Evolutionary conservation across 2,113 vertebrate genomes (phyloP).

Genomic region (Diglossa brunneiventris): DNA sequence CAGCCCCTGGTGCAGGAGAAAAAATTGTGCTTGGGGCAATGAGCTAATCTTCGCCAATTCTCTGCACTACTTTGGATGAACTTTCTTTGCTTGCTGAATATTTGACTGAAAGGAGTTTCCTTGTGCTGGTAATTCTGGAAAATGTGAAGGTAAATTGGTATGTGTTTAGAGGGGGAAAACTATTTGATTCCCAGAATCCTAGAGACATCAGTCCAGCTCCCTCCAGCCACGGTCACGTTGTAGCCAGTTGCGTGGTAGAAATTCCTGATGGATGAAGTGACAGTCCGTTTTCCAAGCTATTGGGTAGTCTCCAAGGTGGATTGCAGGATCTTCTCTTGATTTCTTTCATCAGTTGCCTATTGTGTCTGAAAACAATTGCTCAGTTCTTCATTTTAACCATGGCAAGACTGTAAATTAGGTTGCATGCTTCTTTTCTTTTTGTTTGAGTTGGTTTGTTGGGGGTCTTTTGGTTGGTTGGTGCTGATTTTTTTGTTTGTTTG

Average conservation of each 20-base stretch:
- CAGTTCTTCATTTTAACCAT: constrained; percentile 11
- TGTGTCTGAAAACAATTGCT: constrained; percentile 40
- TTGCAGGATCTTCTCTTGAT: background rate
- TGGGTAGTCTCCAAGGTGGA: background rate
- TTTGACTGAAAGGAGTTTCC: background rate
- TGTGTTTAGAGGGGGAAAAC: background rate
- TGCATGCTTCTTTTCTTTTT: background rate
- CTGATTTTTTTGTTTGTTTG: no score
- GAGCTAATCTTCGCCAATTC: background rate
- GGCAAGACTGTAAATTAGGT: background rate
- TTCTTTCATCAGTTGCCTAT: constrained; percentile 3
- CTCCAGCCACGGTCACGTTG: background rate
- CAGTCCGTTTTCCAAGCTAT: background rate
- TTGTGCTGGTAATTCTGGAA: background rate
- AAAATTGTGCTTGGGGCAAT: background rate
- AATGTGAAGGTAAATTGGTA: background rate
- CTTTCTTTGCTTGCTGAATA: background rate
- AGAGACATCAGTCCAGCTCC: background rate
- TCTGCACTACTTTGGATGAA: background rate
- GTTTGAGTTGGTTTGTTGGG: background rate
- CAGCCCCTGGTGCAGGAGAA: background rate
- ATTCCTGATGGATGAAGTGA: background rate
- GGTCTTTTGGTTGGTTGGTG: background rate
- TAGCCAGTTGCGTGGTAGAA: background rate
- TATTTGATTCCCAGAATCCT: background rate